Evolutionary conservation across 1,140 invertebrate species (phyloP), one percentile per base, ranked within the genome.

Genomic region (Aphidius ervi): DNA sequence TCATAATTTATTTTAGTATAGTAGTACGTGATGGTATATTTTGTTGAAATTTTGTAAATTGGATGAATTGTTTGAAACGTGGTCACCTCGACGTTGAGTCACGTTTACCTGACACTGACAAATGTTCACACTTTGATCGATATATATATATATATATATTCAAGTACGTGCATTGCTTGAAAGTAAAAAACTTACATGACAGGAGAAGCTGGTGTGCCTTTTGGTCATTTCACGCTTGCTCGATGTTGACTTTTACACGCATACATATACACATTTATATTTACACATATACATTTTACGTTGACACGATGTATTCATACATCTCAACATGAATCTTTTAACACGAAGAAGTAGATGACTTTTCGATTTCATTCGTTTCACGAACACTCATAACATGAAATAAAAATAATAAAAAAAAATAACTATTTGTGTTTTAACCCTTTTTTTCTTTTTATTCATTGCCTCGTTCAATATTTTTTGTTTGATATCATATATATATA

Each of bases 61-160:
- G 48, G 46, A 52, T 46, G 20, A 53, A 52, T 59, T 41, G 31
- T 40, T 39, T 58, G 9, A 59, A 53, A 54, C 50, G 42, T 59
- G 58, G 58, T 59, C 37, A 60, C 58, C 50, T 23, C 59, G 23
- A 54, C 45, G 60, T 59, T 56, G 59, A 61, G 63, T 65, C 63
- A 65, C 63, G 63, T 65, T 65, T 39, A 55, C 49, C 46, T 62
- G 63, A 65, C 63, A 59, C 55, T 65, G 63, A 65, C 60, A 65
- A 65, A 65, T 65, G 56, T 37, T 58, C 56, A n/a, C 16, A 59
- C 56, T 55, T 56, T 31, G 56, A 65, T 65, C 63, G 57, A 65
- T 59, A 53, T 53, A 9, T 46, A 58, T 58, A 37, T 10, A 58
- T 42, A 40, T 39, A 53, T 40, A 53, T 53, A 39, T 53, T 3